Percentiles rank a stretch among this genome's conserved stretches.
phyloP scores from a whole-genome alignment of 2,888 invertebrate genomes.

The Drosophila incognita region DNA sequence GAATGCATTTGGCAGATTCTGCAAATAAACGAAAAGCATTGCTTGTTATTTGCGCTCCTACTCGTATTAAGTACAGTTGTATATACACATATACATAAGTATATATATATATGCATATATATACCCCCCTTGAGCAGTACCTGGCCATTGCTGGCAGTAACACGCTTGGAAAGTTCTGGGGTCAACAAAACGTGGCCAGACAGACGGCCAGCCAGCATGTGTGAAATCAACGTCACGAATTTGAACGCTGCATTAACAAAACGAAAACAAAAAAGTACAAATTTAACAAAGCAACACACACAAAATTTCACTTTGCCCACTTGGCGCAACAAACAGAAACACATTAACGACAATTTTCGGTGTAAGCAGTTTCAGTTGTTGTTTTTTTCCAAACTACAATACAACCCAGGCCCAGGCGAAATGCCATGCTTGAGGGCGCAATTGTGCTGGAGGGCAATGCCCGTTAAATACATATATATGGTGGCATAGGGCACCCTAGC shows the following conservation, averaged over 20 bases:
- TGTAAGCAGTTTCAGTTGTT: constrained; percentile 37
- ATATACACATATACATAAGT: not conserved
- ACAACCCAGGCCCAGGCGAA: constrained; percentile 17
- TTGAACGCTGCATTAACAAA: constrained; percentile 72
- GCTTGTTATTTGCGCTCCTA: constrained; percentile 37
- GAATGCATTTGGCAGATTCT: constrained; percentile 40
- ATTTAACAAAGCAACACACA: constrained; percentile 27
- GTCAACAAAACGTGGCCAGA: constrained; percentile 64
- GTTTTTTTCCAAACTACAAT: constrained; percentile 11
- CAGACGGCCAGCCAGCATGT: constrained; percentile 39
- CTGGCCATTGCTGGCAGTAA: constrained; percentile 32
- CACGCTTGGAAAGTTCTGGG: constrained; percentile 66
- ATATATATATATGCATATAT: not conserved
- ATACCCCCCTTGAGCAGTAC: not conserved
- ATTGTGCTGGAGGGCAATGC: constrained; percentile 73
- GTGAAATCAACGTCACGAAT: constrained; percentile 70
- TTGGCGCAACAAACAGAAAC: constrained; percentile 45
- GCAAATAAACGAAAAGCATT: constrained; percentile 46
- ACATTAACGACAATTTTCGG: constrained; percentile 72
- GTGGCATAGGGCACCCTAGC: constrained; percentile 23
- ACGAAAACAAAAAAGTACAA: constrained; percentile 32
- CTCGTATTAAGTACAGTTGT: constrained; percentile 14
- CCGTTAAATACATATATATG: constrained; percentile 29
- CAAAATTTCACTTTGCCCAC: constrained; percentile 69
- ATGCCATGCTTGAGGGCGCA: constrained; percentile 78